Evolutionary conservation across 2,797 vertebrate genomes (phyloP).

Genomic region (Lagocephalus sceleratus): DNA sequence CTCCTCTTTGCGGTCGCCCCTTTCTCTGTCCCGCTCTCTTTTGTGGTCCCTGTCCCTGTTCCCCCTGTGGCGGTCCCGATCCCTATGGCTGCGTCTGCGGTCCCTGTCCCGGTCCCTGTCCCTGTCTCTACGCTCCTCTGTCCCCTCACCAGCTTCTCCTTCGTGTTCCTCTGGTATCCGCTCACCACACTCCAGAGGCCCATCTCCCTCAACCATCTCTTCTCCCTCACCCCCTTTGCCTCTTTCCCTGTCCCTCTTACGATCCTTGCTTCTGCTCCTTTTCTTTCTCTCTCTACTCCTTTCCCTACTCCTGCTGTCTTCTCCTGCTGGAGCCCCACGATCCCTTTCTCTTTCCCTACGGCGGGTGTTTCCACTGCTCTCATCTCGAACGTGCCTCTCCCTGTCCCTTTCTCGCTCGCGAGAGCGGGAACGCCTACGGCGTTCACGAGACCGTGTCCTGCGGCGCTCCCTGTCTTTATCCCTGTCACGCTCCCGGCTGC

Average conservation of each 20-base stretch:
- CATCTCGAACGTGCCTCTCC: conserved; percentile 35
- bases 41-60: conserved; percentile 84
- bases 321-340: conserved; percentile 30
- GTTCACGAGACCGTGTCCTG: conserved; percentile 78
- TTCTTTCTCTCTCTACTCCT: conserved; percentile 78
- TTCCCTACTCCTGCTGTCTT: conserved; percentile 73
- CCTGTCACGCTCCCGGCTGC: conserved; percentile 81
- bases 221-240: conserved; percentile 77
- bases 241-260: conserved; percentile 81
- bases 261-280: conserved; percentile 73
- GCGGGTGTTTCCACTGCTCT: conserved; percentile 33
- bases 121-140: conserved; percentile 74
- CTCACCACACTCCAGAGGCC: conserved; percentile 48
- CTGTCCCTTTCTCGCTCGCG: conserved; percentile 73
- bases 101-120: conserved; percentile 79
- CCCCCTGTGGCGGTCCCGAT: conserved; percentile 77
- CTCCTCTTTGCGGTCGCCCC: conserved; percentile 80
- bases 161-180: conserved; percentile 62
- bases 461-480: conserved; percentile 83
- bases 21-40: conserved; percentile 77
- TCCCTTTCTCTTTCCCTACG: conserved; percentile 73
- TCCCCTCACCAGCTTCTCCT: conserved; percentile 76
- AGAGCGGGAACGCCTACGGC: conserved; percentile 73
- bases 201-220: conserved; percentile 54
- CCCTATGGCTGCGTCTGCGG: conserved; percentile 79